Evolutionary conservation across 1,140 invertebrate genomes (phyloP), one percentile per base, ranked within the genome.

Genomic region (Macrobrachium nipponense): DNA sequence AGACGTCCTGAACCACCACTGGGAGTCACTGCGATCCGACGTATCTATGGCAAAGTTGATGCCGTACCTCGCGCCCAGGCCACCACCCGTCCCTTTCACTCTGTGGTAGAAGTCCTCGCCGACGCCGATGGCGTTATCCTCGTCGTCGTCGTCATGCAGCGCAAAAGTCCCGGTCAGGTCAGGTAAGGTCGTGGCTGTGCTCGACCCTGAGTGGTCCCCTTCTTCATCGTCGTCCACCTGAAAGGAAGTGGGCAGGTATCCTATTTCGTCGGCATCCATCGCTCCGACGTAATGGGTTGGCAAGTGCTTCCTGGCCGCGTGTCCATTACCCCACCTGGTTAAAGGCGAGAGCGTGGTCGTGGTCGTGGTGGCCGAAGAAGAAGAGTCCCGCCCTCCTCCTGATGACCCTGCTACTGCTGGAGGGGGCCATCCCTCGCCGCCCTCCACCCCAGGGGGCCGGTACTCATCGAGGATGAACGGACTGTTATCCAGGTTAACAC

Each of bases 401-500:
- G 7, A n/a, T 15, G 17, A 23, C 3, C n/a, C 36, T 76, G 61
- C 44, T 66, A 15, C 61, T 36, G 23, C 61, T 36, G 23, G 27
- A 14, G 23, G 17, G 20, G 78, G 44, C 62, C 83, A 80, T 14
- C 59, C 36, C 2, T 44, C 60, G 5, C 68, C 77, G 7, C 23
- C 43, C 68, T 72, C 59, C n/a, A n/a, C n/a, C 10, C 60, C 68
- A 12, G 60, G 14, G n/a, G 51, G 64, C 15, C 18, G 18, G 2
- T 58, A 80, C 0, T 59, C 83, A 6, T 86, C 58, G 20, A 86
- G 36, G 66, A 86, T 72, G 68, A 86, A 86, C 8, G 83, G 83
- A 43, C 75, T 80, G n/a, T 86, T 78, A 75, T 86, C 83, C 14
- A 86, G 66, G 60, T 36, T 86, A 44, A 86, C 83, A 23, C 68